These are phyloP conservation scores for Theropithecus gelada DNA, from an alignment of 2,113 vertebrate species.

Conservation along the genomic window DNA sequence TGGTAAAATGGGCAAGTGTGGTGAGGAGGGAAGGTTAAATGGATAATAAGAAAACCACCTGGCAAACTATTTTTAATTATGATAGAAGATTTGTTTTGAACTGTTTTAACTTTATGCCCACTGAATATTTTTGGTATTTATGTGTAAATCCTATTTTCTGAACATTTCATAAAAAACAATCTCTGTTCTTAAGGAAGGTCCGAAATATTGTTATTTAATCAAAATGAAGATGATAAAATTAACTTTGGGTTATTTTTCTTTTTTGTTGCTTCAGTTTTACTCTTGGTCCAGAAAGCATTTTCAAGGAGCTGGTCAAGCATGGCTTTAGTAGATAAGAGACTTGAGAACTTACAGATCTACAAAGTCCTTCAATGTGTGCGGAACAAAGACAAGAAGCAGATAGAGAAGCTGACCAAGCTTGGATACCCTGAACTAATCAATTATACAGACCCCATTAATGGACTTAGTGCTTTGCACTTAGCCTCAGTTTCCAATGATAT, in stretches of 20 bases:
- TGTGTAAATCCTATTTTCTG: slow-evolving; percentile 26
- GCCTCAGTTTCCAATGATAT: slow-evolving; percentile 88
- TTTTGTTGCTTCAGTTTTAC: neutral
- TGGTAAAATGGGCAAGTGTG: neutral
- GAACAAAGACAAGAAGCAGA: slow-evolving; percentile 85
- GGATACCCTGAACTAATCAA: slow-evolving; percentile 92
- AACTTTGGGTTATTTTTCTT: slow-evolving; percentile 1
- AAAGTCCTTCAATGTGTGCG: slow-evolving; percentile 92
- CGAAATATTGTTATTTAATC: neutral
- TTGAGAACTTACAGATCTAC: slow-evolving; percentile 92
- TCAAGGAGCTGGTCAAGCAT: slow-evolving; percentile 72
- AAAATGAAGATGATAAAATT: slow-evolving; percentile 11
- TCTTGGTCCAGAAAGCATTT: slow-evolving; percentile 69
- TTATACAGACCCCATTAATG: slow-evolving; percentile 89
- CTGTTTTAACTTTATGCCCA: neutral
- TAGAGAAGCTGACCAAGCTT: slow-evolving; percentile 88
- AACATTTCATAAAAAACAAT: neutral
- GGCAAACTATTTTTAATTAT: neutral
- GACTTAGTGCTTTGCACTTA: slow-evolving; percentile 89
- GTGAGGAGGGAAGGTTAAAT: neutral
- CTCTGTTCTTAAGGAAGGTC: neutral
- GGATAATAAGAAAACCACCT: neutral
- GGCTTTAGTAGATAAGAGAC: slow-evolving; percentile 84
- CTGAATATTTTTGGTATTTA: neutral
- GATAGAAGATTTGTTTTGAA: neutral